Conservation (phyloP, 2,888 invertebrate genomes). For the Nineta flava region DNA sequence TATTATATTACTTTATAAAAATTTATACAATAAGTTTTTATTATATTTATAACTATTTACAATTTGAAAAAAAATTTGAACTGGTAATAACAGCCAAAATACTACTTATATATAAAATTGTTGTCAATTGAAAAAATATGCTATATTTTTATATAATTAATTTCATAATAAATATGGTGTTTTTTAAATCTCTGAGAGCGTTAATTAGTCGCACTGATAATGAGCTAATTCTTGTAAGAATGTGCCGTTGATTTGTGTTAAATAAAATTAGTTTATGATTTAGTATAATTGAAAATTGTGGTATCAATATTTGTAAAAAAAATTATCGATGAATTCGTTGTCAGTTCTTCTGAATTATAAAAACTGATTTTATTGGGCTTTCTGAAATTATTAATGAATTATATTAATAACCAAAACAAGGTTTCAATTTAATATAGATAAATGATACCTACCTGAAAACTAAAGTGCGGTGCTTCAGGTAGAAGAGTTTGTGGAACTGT, state of each 20-base stretch:
- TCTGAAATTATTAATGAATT: not conserved
- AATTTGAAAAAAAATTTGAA: not conserved
- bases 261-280: not conserved
- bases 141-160: not conserved
- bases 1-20: no score
- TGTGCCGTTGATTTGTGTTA: not conserved
- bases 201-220: no score
- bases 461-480: not conserved
- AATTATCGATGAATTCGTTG: no score
- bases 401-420: not conserved
- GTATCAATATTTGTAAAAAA: no score
- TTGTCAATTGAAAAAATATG: not conserved
- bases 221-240: not conserved
- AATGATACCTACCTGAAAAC: slow-evolving; percentile 3
- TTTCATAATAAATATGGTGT: not conserved
- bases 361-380: not conserved
- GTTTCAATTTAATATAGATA: not conserved
- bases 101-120: not conserved
- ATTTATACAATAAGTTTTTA: no score
- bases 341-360: no score
- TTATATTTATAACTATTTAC: no score
- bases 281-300: no score
- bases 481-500: not conserved
- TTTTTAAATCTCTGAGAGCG: not conserved
- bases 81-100: not conserved